Percentiles rank a stretch among this genome's conserved stretches.
Conservation (phyloP, 92 coral and sea anemone genomes). For the Virgularia gustaviana region DNA sequence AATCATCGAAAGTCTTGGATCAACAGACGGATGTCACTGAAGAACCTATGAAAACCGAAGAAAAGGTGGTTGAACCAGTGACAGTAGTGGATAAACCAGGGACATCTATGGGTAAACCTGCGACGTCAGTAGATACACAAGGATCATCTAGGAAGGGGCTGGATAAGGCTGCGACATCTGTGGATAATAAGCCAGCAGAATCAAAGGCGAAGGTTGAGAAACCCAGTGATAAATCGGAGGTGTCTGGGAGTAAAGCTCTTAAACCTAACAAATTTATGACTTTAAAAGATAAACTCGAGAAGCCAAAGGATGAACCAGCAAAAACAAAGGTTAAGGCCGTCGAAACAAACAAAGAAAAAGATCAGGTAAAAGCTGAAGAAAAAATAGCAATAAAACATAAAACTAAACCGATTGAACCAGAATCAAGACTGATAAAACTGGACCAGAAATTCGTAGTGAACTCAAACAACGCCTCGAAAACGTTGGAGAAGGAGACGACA, state of each 20-base stretch:
- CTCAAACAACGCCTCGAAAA: too few species aligned
- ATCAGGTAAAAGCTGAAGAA: too few species aligned
- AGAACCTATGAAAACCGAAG: neutral
- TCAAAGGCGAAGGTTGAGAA: neutral
- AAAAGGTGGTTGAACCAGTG: neutral
- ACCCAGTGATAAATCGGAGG: neutral
- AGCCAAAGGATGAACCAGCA: neutral
- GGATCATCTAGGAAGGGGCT: too few species aligned
- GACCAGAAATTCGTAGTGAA: too few species aligned
- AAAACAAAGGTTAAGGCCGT: neutral
- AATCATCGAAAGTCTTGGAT: neutral
- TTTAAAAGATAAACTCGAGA: neutral
- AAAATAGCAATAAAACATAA: too few species aligned
- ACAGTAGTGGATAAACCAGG: conserved; percentile 2
- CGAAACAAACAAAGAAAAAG: too few species aligned
- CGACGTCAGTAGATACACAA: too few species aligned
- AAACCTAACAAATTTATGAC: neutral
- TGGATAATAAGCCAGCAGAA: neutral
- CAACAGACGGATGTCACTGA: neutral
- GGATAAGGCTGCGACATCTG: too few species aligned
- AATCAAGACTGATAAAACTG: too few species aligned
- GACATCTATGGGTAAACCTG: too few species aligned
- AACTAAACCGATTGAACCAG: too few species aligned
- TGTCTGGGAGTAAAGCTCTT: neutral
- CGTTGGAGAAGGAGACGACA: too few species aligned